Evolutionary conservation across 1,140 invertebrate species (phyloP).

Genomic region (Tenebrio molitor): DNA sequence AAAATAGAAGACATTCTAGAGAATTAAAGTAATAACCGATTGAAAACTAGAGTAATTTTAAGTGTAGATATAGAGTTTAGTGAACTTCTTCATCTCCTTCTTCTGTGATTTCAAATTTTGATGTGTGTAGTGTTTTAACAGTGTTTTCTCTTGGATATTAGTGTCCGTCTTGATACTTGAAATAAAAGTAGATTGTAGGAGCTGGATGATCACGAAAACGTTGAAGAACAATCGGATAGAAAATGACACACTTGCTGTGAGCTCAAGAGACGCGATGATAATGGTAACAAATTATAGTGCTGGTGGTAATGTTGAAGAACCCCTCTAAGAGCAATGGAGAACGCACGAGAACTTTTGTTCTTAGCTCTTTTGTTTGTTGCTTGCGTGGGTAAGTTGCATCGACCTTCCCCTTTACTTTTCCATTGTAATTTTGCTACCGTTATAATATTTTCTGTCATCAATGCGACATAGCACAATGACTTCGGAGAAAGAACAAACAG

Average conservation of each 20-base stretch:
- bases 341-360: slow-evolving; percentile 48
- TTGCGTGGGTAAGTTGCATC: slow-evolving; percentile 48
- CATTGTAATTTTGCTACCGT: slow-evolving; percentile 9
- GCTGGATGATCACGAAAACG: background rate
- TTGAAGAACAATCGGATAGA: slow-evolving; percentile 20
- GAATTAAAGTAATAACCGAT: slow-evolving; percentile 15
- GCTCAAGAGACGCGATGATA: slow-evolving; percentile 7
- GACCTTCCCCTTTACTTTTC: slow-evolving; percentile 26
- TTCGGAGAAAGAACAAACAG: background rate
- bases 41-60: slow-evolving; percentile 5
- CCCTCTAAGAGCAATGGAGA: slow-evolving; percentile 46
- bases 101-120: slow-evolving; percentile 1
- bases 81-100: slow-evolving; percentile 1
- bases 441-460: slow-evolving; percentile 33
- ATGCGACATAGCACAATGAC: background rate
- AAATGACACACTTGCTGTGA: slow-evolving; percentile 35
- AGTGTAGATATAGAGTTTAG: slow-evolving; percentile 10
- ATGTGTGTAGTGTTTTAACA: slow-evolving; percentile 7
- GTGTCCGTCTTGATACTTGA: background rate
- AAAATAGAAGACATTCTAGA: slow-evolving; percentile 23
- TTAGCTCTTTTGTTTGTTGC: slow-evolving; percentile 45
- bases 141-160: background rate
- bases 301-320: slow-evolving; percentile 42
- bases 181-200: background rate
- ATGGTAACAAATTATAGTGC: slow-evolving; percentile 44